Evolutionary conservation across 2,797 vertebrate genomes (phyloP).

Genomic region (Enteromius thamalakanensis): DNA sequence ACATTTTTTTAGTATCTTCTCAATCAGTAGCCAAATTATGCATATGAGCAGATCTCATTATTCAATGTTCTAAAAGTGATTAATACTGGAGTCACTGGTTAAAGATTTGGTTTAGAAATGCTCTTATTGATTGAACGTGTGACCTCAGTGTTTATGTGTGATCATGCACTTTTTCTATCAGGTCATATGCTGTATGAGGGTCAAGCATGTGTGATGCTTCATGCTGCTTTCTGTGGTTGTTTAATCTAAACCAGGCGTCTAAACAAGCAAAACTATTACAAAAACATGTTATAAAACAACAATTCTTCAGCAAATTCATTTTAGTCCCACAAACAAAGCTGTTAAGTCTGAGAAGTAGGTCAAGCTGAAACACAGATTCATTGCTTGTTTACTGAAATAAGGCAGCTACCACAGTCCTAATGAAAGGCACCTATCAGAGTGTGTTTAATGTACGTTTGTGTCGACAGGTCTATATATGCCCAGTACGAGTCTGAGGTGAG

Average conservation of each 20-base stretch:
- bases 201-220: neutral
- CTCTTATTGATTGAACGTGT: neutral
- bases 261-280: neutral
- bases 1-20: neutral
- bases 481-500: slow-evolving; percentile 80
- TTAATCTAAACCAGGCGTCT: neutral
- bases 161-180: neutral
- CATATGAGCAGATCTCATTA: neutral
- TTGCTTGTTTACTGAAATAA: neutral
- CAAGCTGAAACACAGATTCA: neutral
- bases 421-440: neutral
- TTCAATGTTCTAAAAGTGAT: neutral
- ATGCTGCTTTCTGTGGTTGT: neutral
- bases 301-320: neutral
- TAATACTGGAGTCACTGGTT: neutral
- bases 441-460: slow-evolving; percentile 22
- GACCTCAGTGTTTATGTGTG: neutral
- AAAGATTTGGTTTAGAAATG: neutral
- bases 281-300: neutral
- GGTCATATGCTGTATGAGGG: neutral
- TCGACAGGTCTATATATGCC: slow-evolving; percentile 86
- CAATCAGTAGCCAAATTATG: neutral
- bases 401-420: neutral
- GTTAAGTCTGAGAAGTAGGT: neutral
- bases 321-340: neutral